Percentiles rank a stretch among this genome's conserved stretches.
phyloP scores from a whole-genome alignment of 2,797 vertebrate species.

The Catamblyrhynchus diadema region DNA sequence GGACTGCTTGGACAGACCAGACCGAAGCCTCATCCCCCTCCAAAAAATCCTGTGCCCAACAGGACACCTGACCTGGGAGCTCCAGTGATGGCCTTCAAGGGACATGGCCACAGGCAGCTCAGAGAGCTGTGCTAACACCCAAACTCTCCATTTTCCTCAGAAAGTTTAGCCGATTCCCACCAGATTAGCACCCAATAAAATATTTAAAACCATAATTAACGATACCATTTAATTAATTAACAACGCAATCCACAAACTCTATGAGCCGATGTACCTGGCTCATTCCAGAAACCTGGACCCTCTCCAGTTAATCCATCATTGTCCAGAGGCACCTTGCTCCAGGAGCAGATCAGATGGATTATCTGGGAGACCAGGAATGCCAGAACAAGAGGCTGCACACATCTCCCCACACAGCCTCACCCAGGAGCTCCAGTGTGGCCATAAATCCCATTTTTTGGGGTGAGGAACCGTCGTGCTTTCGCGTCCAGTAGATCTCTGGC shows the following conservation, averaged over 20 bases:
- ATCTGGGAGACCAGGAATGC: background rate
- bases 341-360: background rate
- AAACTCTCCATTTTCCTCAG: background rate
- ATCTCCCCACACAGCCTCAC: background rate
- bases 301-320: background rate
- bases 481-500: background rate
- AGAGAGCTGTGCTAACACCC: background rate
- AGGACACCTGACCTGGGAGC: background rate
- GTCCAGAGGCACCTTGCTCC: background rate
- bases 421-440: background rate
- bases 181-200: background rate
- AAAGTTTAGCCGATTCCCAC: background rate
- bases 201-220: background rate
- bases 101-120: background rate
- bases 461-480: background rate
- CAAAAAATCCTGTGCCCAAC: background rate
- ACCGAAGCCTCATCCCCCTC: no score
- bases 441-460: fast-evolving
- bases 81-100: background rate
- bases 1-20: fast-evolving
- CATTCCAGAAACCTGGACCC: background rate
- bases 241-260: background rate
- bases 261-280: fast-evolving
- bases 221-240: background rate
- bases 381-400: fast-evolving